Evolutionary conservation across 53 echinoderm and acorn worm genomes (phyloP).

Genomic region (Hippasteria phrygiana): DNA sequence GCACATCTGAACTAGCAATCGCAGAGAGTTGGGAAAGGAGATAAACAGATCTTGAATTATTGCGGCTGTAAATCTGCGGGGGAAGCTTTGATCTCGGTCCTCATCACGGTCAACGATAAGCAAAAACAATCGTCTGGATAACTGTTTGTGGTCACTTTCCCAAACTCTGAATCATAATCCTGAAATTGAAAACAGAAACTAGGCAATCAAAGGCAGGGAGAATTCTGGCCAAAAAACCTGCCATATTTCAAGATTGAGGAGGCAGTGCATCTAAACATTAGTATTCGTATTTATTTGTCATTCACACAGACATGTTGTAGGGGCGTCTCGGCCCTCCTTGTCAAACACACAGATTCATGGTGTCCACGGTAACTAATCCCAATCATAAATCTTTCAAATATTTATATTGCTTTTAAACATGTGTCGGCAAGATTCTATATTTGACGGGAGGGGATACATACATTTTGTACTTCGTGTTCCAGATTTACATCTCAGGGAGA

Average conservation of each 20-base stretch:
- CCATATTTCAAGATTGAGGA: constrained; percentile 2
- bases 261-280: constrained; percentile 15
- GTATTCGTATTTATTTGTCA: constrained; percentile 13
- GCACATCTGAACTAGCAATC: not conserved
- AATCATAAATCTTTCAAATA: constrained; percentile 49
- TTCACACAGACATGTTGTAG: not conserved
- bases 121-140: constrained; percentile 11
- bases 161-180: constrained; percentile 1
- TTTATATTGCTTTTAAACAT: constrained; percentile 47
- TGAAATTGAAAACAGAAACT: not conserved
- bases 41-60: constrained; percentile 35
- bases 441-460: not conserved
- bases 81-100: constrained; percentile 22
- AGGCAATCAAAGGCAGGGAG: not conserved
- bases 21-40: not conserved
- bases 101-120: constrained; percentile 2
- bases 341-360: constrained; percentile 24
- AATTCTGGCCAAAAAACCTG: not conserved
- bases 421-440: not conserved
- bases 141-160: not conserved
- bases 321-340: not conserved
- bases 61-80: constrained; percentile 20
- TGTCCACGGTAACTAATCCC: constrained; percentile 6
- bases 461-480: not conserved
- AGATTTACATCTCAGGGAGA: no score